Evolutionary conservation across 2,797 vertebrate genomes (phyloP).

Genomic region (Oryzias sinensis): DNA sequence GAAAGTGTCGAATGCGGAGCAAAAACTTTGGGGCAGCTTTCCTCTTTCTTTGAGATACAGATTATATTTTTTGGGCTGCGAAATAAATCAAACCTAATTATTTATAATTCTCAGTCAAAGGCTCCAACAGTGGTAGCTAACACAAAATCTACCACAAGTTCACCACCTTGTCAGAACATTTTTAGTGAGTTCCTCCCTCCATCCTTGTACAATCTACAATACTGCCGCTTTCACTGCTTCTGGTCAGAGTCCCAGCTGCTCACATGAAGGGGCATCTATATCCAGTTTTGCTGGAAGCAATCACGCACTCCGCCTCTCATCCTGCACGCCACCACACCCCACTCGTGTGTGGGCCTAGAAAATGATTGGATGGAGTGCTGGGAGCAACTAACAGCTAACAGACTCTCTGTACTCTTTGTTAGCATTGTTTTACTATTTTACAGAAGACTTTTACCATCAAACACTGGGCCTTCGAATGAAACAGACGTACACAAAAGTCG

Average conservation of each 20-base stretch:
- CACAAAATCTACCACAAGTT: conserved; percentile 23
- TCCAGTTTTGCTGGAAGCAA: conserved; percentile 39
- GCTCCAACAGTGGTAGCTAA: conserved; percentile 14
- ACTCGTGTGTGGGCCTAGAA: too few relatives aligned
- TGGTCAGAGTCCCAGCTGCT: conserved; percentile 47
- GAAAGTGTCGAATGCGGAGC: neutral
- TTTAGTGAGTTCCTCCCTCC: conserved; percentile 22
- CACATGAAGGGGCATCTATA: conserved; percentile 40
- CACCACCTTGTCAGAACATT: conserved; percentile 21
- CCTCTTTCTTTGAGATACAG: conserved; percentile 1
- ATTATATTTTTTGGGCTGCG: conserved; percentile 4
- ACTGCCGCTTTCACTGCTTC: conserved; percentile 18
- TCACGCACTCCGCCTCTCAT: conserved; percentile 1
- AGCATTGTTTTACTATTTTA: too few relatives aligned
- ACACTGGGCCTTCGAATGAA: too few relatives aligned
- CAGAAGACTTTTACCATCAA: too few relatives aligned
- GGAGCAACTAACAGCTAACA: too few relatives aligned
- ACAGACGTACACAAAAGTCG: too few relatives aligned
- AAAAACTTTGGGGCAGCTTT: conserved; percentile 3
- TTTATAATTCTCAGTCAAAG: conserved; percentile 19
- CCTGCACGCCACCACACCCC: too few relatives aligned
- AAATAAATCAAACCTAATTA: conserved; percentile 17
- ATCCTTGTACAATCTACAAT: conserved; percentile 20
- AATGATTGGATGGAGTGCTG: too few relatives aligned
- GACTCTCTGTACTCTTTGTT: too few relatives aligned